phyloP scores from a whole-genome alignment of 2,888 invertebrate genomes.

The Diploptera punctata region DNA sequence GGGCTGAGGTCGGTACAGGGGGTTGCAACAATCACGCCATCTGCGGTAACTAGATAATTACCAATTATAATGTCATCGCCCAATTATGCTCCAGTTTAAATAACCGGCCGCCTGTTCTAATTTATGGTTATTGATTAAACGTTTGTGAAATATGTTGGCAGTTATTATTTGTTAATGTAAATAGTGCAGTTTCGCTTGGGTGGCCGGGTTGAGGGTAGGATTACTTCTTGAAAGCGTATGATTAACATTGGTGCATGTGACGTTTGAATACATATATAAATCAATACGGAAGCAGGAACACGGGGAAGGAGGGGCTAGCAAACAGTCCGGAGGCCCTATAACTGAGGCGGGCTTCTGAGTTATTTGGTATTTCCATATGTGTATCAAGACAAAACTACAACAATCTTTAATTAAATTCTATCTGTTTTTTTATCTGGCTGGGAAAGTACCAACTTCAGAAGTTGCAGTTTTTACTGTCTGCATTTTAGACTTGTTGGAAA shows the following conservation, averaged over 20 bases:
- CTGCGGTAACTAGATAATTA: not conserved
- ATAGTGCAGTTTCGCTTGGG: slow-evolving; percentile 12
- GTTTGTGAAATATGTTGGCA: not conserved
- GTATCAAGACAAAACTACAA: too few species aligned
- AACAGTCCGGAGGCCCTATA: not conserved
- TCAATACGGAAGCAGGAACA: slow-evolving; percentile 24
- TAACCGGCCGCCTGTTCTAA: slow-evolving; percentile 6
- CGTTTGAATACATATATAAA: slow-evolving; percentile 28
- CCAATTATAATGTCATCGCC: slow-evolving; percentile 9
- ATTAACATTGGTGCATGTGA: slow-evolving; percentile 16
- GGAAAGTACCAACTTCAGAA: too few species aligned
- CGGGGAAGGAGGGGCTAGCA: not conserved
- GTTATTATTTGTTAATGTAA: not conserved
- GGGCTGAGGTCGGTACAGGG: too few species aligned
- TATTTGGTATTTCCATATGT: not conserved
- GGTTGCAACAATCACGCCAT: not conserved
- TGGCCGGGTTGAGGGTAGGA: not conserved
- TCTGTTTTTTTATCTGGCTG: too few species aligned
- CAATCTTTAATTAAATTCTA: too few species aligned
- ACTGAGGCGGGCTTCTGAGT: not conserved
- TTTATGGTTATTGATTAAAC: slow-evolving; percentile 22
- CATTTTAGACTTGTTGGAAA: too few species aligned
- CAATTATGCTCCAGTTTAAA: slow-evolving; percentile 18
- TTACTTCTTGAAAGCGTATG: slow-evolving; percentile 12
- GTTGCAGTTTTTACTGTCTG: too few species aligned